Evolutionary conservation across 2,113 vertebrate species (phyloP).

Genomic region (Theristicus caerulescens): DNA sequence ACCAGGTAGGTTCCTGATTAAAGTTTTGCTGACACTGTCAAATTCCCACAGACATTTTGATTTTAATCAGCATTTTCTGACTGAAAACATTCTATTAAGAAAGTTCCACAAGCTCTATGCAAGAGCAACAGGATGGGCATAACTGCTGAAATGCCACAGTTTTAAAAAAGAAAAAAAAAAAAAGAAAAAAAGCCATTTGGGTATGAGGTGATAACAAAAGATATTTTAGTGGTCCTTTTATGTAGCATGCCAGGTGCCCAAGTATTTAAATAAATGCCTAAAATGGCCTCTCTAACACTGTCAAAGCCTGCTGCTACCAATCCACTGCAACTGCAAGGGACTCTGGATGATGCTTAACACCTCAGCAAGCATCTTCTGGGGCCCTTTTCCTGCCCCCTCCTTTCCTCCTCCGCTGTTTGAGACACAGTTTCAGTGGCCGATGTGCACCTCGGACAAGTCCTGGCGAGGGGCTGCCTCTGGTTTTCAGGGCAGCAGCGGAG

Average conservation of each 20-base stretch:
- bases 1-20: background rate
- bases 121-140: background rate
- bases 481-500: rapidly evolving
- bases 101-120: background rate
- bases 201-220: background rate
- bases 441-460: rapidly evolving
- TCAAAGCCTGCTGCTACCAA: background rate
- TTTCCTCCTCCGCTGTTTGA: background rate
- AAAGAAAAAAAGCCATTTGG: background rate
- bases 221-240: background rate
- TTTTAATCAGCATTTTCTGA: background rate
- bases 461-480: rapidly evolving
- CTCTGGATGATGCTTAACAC: rapidly evolving
- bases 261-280: background rate
- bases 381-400: too few species aligned
- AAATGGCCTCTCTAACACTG: background rate
- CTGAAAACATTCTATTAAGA: background rate
- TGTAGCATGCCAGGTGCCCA: rapidly evolving
- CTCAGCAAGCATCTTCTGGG: rapidly evolving
- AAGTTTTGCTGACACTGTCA: background rate
- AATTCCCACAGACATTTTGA: background rate
- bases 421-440: background rate
- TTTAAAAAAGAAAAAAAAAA: too few species aligned
- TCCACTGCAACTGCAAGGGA: rapidly evolving
- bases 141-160: background rate